Percentiles rank a stretch among this genome's conserved stretches.
These are phyloP conservation scores for Benitochromis conjunctus DNA, from an alignment of 2,113 vertebrate genomes.

Conservation along the genomic window DNA sequence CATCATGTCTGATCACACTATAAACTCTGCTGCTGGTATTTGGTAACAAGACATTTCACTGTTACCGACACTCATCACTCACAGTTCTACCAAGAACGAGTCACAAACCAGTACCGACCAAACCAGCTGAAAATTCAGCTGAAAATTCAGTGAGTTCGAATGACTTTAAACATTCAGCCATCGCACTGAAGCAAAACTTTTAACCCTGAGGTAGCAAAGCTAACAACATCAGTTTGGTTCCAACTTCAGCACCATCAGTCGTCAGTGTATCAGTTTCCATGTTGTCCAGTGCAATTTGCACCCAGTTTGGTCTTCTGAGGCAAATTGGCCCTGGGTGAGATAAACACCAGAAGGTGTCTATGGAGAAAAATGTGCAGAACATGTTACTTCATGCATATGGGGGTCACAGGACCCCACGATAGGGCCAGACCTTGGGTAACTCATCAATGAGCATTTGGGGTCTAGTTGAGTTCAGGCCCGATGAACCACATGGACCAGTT, in stretches of 20 bases:
- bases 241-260: neutral
- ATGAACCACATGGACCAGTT: neutral
- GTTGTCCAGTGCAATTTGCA: neutral
- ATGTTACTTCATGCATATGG: neutral
- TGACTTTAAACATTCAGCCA: neutral
- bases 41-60: neutral
- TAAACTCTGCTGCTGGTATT: neutral
- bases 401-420: neutral
- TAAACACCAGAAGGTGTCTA: neutral
- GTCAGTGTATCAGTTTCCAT: neutral
- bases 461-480: neutral
- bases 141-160: neutral
- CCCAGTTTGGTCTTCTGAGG: neutral
- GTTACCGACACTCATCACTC: neutral
- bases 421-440: rapidly evolving
- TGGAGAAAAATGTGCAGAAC: no score
- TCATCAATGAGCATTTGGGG: neutral
- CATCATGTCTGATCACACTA: neutral
- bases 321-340: neutral
- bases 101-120: neutral
- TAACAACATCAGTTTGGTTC: neutral
- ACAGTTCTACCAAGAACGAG: neutral
- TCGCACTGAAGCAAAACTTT: rapidly evolving
- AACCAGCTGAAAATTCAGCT: neutral
- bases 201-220: neutral